Evolutionary conservation across 2,888 invertebrate genomes (phyloP).

Genomic region (Archaeoteleia sp.): DNA sequence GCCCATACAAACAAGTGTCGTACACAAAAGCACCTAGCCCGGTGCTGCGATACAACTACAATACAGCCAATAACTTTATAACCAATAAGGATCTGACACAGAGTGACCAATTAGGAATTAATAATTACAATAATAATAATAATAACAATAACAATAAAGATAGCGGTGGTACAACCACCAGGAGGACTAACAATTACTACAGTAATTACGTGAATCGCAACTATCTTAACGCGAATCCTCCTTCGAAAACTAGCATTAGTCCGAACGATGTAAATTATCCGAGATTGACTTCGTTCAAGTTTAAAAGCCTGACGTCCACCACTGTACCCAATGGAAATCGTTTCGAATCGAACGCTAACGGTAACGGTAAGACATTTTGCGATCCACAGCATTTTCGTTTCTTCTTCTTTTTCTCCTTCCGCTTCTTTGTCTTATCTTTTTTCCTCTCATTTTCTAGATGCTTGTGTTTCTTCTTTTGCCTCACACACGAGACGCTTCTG

Average conservation of each 20-base stretch:
- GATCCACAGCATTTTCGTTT: constrained; percentile 46
- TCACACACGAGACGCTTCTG: constrained; percentile 16
- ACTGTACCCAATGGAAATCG: constrained; percentile 64
- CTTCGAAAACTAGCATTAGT: constrained; percentile 61
- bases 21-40: constrained; percentile 57
- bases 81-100: constrained; percentile 56
- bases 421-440: constrained; percentile 39
- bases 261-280: constrained; percentile 66
- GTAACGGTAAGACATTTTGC: constrained; percentile 70
- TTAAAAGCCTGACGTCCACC: constrained; percentile 64
- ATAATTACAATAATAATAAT: constrained; percentile 44
- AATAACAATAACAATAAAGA: constrained; percentile 44
- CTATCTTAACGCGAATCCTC: constrained; percentile 58
- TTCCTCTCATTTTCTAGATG: constrained; percentile 42
- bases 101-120: constrained; percentile 50
- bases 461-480: constrained; percentile 29
- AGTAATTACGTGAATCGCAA: constrained; percentile 55
- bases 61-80: constrained; percentile 62
- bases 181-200: constrained; percentile 57
- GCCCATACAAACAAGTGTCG: constrained; percentile 42
- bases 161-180: constrained; percentile 57
- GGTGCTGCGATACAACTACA: constrained; percentile 58
- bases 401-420: constrained; percentile 39
- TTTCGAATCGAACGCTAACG: constrained; percentile 64
- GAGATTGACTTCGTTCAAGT: constrained; percentile 69